A percentile compares a stretch with the other conserved stretches of the same genome.
Evolutionary conservation across 2,113 vertebrate genomes (phyloP).

Genomic region (Chrysemys picta): DNA sequence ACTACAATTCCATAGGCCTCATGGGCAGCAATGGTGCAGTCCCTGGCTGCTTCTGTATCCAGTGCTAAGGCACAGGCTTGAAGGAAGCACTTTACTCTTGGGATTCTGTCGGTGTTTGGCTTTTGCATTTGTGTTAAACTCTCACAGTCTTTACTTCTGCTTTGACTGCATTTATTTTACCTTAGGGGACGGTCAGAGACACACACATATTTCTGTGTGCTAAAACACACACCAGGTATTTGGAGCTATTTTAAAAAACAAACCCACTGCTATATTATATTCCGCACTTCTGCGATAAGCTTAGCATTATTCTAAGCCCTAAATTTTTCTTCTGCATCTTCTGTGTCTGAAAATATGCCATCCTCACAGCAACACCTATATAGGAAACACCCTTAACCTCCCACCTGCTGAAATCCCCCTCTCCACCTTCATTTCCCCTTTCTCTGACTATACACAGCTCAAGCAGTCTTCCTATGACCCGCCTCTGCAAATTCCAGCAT

Average conservation of each 20-base stretch:
- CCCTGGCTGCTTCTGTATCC: background rate
- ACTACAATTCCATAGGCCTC: background rate
- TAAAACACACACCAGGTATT: background rate
- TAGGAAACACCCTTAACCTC: background rate
- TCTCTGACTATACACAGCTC: background rate
- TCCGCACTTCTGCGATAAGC: background rate
- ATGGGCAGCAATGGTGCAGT: accelerated
- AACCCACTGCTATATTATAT: background rate
- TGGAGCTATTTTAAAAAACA: background rate
- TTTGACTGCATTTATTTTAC: background rate
- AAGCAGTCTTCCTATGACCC: background rate
- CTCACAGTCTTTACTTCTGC: background rate
- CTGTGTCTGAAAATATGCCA: background rate
- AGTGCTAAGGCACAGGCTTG: background rate
- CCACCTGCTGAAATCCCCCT: background rate
- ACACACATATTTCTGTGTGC: background rate
- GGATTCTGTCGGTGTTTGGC: background rate
- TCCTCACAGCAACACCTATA: background rate
- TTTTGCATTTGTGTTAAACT: background rate
- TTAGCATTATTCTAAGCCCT: background rate
- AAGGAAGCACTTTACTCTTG: background rate
- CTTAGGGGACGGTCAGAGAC: background rate
- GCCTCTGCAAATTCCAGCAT: background rate
- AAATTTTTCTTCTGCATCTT: background rate
- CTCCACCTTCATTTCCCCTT: background rate